Evolutionary conservation across 2,113 vertebrate genomes (phyloP), one percentile per base, ranked within the genome.

Genomic region (Hydrochoerus hydrochaeris): DNA sequence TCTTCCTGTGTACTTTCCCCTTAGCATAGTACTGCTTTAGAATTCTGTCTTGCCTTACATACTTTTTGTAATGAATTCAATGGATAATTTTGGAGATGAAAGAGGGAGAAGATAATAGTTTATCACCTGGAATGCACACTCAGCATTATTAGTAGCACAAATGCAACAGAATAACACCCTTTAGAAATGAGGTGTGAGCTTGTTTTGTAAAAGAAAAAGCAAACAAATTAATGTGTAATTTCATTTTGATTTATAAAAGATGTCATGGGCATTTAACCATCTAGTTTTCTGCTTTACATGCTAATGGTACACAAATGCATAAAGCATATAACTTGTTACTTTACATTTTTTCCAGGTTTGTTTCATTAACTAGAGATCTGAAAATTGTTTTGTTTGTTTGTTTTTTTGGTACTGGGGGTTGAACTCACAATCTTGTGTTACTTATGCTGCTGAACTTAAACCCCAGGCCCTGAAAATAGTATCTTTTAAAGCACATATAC

Each of bases 161-260:
- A 11, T 60, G 80, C 13, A 32, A 75, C n/a, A 57, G 44, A 63
- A 67, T 65, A 91, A 67, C 41, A 67, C 17, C 44, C 24, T 82
- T 90, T 60, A 46, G 30, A 88, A 65, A 88, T 78, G 28, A 57
- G 13, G 4, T 88, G 3, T 38, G 32, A 90, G 57, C 44, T 96
- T 81, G 7, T 83, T 96, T 94, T 67, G n/a, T 58, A 71, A 90
- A 73, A 85, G 65, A 67, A 71, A 89, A 94, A 71, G 32, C 57
- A 60, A 63, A 58, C 93, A 78, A 35, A 92, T 85, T 92, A 84
- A 2, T 7, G 20, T 41, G 41, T 80, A 54, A 88, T 93, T 94
- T 90, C 44, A 85, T 85, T 92, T 44, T 95, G 58, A 85, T 38
- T 85, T 20, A 38, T 28, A 35, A 87, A 75, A 71, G 75, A 46